Percentiles rank a stretch among this genome's conserved stretches.
Evolutionary conservation across 1,140 invertebrate genomes (phyloP).

Genomic region (Paralvinella palmiformis): DNA sequence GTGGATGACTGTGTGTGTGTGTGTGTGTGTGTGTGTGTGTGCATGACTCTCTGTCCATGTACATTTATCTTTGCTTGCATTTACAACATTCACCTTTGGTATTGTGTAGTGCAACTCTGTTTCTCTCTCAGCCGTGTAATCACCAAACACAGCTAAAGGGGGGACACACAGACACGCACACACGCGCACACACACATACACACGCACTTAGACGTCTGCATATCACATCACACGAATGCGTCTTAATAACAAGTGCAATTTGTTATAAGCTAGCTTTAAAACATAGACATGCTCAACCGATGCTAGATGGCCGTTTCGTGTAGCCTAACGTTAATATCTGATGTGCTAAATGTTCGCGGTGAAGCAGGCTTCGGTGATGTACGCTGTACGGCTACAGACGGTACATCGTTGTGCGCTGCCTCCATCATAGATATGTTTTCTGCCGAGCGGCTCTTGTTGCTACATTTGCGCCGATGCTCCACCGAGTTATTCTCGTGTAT

Average conservation of each 20-base stretch:
- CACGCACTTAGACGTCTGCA: slow-evolving; percentile 11
- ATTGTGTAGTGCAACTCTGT: too few species aligned
- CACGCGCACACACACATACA: slow-evolving; percentile 28
- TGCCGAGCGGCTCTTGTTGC: slow-evolving; percentile 11
- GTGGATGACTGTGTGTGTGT: too few species aligned
- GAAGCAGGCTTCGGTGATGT: slow-evolving; percentile 23
- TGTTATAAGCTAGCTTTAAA: too few species aligned
- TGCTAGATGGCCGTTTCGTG: slow-evolving; percentile 65
- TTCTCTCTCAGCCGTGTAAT: too few species aligned
- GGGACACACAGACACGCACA: slow-evolving; percentile 24
- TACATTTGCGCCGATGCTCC: background rate
- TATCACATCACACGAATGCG: too few species aligned
- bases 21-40: too few species aligned
- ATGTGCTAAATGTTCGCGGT: slow-evolving; percentile 9
- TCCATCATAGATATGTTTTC: slow-evolving; percentile 26
- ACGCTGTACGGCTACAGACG: slow-evolving; percentile 20
- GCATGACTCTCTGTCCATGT: too few species aligned
- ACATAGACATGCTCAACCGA: too few species aligned
- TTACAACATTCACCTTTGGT: too few species aligned
- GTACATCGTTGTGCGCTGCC: slow-evolving; percentile 18
- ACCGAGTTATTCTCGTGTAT: background rate
- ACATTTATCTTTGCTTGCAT: too few species aligned
- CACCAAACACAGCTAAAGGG: too few species aligned
- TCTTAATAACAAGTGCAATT: too few species aligned
- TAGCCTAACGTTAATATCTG: slow-evolving; percentile 55